Evolutionary conservation across 2,888 invertebrate genomes (phyloP).

Genomic region (Pasiphila rectangulata): DNA sequence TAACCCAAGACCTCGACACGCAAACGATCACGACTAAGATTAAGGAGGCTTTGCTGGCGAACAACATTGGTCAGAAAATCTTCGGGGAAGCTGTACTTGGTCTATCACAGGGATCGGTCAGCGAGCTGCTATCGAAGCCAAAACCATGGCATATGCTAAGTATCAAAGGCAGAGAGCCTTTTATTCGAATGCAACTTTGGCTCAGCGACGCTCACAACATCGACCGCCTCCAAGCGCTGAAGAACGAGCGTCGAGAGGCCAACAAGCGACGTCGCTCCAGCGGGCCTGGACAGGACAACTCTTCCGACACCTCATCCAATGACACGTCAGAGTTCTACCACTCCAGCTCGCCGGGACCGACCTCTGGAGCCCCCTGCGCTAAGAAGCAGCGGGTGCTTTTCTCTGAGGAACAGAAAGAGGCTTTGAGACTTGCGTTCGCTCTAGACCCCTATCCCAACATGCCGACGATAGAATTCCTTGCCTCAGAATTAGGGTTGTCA

Average conservation of each 20-base stretch:
- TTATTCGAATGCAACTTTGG: slow-evolving; percentile 98
- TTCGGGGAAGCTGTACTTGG: slow-evolving; percentile 99
- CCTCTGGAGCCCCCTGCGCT: slow-evolving; percentile 88
- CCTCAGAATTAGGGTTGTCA: slow-evolving; percentile 93
- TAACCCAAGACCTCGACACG: slow-evolving; percentile 97
- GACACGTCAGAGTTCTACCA: slow-evolving; percentile 94
- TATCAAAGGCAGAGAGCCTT: slow-evolving; percentile 97
- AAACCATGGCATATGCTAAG: slow-evolving; percentile 99
- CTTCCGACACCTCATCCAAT: slow-evolving; percentile 92
- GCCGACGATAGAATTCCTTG: slow-evolving; percentile 96
- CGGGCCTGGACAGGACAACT: slow-evolving; percentile 91
- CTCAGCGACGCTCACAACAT: slow-evolving; percentile 96
- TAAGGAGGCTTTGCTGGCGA: slow-evolving; percentile 96
- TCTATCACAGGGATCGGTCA: slow-evolving; percentile 97
- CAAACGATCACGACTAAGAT: slow-evolving; percentile 97
- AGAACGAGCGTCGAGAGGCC: slow-evolving; percentile 94
- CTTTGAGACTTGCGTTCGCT: slow-evolving; percentile 94
- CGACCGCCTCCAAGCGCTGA: slow-evolving; percentile 93
- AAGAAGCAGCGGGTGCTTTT: slow-evolving; percentile 97
- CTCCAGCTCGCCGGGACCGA: slow-evolving; percentile 90
- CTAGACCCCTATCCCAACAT: slow-evolving; percentile 98
- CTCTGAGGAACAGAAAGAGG: slow-evolving; percentile 99
- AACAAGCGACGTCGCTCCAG: slow-evolving; percentile 93
- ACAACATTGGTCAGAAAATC: slow-evolving; percentile 98
- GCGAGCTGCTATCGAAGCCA: slow-evolving; percentile 97